Evolutionary conservation across 2,797 vertebrate genomes (phyloP), one percentile per base, ranked within the genome.

Genomic region (Argyrosomus regius): DNA sequence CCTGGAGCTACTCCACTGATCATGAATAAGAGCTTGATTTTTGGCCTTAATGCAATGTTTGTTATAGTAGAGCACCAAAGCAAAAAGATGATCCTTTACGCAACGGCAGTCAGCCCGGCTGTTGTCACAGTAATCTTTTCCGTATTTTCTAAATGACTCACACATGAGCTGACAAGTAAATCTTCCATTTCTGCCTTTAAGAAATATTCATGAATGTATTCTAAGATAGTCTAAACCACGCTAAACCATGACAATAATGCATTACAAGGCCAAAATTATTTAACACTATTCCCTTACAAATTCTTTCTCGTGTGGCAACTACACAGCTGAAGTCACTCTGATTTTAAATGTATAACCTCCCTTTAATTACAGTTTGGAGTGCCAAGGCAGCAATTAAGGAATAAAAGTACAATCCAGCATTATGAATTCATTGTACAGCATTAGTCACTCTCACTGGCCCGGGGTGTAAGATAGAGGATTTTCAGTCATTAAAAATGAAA

Each of bases 311-410:
- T 53, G 63, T 77, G 24, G 52, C 56, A 46, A 57, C 46, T 59
- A 57, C 50, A n/a, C 53, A 49, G 71, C 66, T 72, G 54, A 85
- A 64, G 28, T 81, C 49, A 35, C 17, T 56, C 58, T 80, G 59
- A 76, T 74, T 35, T 60, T 0, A 10, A 85, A 81, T 52, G n/a
- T 75, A 43, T 68, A 66, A 72, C 22, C 35, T 20, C 14, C 26
- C 49, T 80, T 81, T 84, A 87, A 91, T 90, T 78, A 77, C 66
- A 64, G 72, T 79, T 75, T 73, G 57, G 31, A 78, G 76, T 6
- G 24, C 59, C 62, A 77, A 82, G 66, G 81, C 66, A 39, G 77
- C 75, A 88, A 86, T 88, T 88, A 87, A 41, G 31, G 49, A 77
- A 86, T 85, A 75, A 81, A 89, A 81, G 61, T 72, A 82, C 72